These are phyloP conservation scores for Ptychobarbus kaznakovi DNA, from an alignment of 2,797 vertebrate genomes.

Conservation along the genomic window DNA sequence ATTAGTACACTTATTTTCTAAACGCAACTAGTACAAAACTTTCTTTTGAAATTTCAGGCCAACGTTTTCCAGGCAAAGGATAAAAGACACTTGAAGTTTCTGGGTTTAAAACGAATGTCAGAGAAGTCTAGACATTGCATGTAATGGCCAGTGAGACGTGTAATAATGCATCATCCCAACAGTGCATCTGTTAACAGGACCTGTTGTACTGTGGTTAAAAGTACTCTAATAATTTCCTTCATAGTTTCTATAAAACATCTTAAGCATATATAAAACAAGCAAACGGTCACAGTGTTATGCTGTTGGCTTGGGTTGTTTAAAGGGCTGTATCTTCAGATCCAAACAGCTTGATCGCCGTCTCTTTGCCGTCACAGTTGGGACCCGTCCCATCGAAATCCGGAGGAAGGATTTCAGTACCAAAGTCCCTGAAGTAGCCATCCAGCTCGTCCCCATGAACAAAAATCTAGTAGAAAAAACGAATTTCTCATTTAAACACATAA, in stretches of 20 bases:
- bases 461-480: slow-evolving; percentile 77
- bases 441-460: slow-evolving; percentile 93
- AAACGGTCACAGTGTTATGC: background rate
- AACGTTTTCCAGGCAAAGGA: background rate
- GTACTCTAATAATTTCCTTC: background rate
- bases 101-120: background rate
- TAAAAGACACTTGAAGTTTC: background rate
- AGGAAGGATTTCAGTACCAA: slow-evolving; percentile 86
- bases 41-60: background rate
- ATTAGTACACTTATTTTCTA: slow-evolving; percentile 8
- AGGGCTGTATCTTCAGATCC: slow-evolving; percentile 92
- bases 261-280: background rate
- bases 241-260: slow-evolving; percentile 9
- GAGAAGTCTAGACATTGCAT: background rate
- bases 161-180: background rate
- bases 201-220: background rate
- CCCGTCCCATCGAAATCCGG: slow-evolving; percentile 90
- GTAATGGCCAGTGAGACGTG: background rate
- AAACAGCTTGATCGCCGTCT: slow-evolving; percentile 86
- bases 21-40: background rate
- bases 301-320: slow-evolving; percentile 64
- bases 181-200: background rate
- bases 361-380: slow-evolving; percentile 83
- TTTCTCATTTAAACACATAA: background rate
- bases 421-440: slow-evolving; percentile 87